These are phyloP conservation scores for Amphibalanus amphitrite DNA, from an alignment of 1,140 invertebrate genomes.

Conservation along the genomic window DNA sequence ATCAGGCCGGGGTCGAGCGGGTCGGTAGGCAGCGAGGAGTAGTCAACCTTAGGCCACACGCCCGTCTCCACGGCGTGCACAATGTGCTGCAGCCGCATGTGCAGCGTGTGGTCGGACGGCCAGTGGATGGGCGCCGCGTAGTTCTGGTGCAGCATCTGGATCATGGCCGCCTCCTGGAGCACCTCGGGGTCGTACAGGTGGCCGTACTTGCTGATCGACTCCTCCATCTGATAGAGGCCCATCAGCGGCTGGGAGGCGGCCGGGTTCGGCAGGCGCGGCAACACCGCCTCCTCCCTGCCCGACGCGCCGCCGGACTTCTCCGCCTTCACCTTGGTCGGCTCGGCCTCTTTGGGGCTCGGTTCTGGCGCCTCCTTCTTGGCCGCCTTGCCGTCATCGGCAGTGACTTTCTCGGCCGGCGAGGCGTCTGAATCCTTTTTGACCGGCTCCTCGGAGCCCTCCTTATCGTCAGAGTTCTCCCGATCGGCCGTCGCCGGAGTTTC, in stretches of 20 bases:
- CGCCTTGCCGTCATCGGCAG: background rate
- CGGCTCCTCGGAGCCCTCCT: no score
- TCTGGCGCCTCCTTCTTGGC: background rate
- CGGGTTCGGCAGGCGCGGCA: background rate
- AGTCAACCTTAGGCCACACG: constrained; percentile 15
- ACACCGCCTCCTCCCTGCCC: background rate
- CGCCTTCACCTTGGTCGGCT: background rate
- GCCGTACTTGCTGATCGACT: constrained; percentile 19
- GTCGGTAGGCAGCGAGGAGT: constrained; percentile 3
- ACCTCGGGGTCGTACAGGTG: constrained; percentile 18
- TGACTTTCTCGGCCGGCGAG: no score
- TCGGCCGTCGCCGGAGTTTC: background rate
- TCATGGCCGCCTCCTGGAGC: constrained; percentile 18
- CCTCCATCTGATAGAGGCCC: constrained; percentile 20
- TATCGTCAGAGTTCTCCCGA: no score
- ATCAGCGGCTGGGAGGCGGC: constrained; percentile 13
- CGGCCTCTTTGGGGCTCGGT: background rate
- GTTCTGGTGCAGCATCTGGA: constrained; percentile 20
- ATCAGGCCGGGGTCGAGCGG: constrained; percentile 12
- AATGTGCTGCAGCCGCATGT: constrained; percentile 18
- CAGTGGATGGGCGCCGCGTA: constrained; percentile 20
- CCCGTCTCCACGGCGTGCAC: constrained; percentile 18
- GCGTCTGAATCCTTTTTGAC: no score
- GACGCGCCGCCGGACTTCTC: background rate
- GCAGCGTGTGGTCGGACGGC: constrained; percentile 19